Percentiles rank a stretch among this genome's conserved stretches.
phyloP scores from a whole-genome alignment of 2,888 invertebrate genomes.

The Mythimna pallens region DNA sequence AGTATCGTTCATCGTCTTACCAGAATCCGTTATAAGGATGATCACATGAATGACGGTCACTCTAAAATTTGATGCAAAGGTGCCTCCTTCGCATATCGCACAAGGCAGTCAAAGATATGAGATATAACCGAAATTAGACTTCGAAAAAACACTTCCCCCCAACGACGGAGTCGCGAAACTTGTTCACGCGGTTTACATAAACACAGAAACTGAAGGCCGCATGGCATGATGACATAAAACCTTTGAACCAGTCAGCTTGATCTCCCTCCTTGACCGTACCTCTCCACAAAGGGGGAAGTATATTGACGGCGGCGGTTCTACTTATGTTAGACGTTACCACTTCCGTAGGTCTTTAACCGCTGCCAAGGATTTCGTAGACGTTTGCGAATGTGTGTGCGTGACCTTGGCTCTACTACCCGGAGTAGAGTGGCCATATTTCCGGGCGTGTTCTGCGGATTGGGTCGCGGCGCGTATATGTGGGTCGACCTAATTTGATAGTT shows the following conservation, averaged over 20 bases:
- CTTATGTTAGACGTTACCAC: conserved; percentile 75
- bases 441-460: conserved; percentile 57
- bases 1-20: conserved; percentile 6
- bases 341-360: conserved; percentile 87
- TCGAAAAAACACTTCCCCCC: conserved; percentile 65
- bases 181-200: conserved; percentile 81
- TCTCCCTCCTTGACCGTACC: conserved; percentile 61
- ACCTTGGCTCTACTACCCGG: conserved; percentile 86
- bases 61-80: conserved; percentile 47
- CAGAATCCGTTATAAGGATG: conserved; percentile 36
- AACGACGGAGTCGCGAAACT: conserved; percentile 70
- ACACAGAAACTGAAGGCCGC: conserved; percentile 81
- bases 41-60: conserved; percentile 15
- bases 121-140: conserved; percentile 51
- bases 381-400: conserved; percentile 77
- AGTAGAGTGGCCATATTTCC: conserved; percentile 72
- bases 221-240: conserved; percentile 84
- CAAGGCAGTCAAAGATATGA: conserved; percentile 43
- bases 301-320: conserved; percentile 75
- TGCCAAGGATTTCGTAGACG: conserved; percentile 85
- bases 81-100: conserved; percentile 40
- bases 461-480: conserved; percentile 47
- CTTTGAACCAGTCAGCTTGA: conserved; percentile 68
- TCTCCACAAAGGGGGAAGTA: conserved; percentile 67
- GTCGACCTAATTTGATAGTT: conserved; percentile 53